phyloP scores from a whole-genome alignment of 2,797 vertebrate species.

The Tympanoctomys barrerae region DNA sequence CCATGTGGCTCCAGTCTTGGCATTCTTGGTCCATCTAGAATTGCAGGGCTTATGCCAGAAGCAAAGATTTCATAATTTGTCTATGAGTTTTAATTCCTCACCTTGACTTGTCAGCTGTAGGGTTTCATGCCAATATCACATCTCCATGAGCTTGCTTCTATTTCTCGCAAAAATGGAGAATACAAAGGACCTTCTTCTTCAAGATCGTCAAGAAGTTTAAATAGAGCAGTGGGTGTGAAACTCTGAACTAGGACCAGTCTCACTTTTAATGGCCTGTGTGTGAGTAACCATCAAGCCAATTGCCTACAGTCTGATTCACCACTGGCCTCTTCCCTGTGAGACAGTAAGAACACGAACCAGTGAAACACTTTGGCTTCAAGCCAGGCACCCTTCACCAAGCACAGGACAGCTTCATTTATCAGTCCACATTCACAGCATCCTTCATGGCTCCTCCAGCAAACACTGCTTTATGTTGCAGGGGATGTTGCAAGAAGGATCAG shows the following conservation, averaged over 20 bases:
- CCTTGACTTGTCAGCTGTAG: accelerated
- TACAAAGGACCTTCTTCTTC: not conserved
- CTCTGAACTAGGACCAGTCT: not conserved
- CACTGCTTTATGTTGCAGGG: not conserved
- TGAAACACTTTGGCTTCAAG: not conserved
- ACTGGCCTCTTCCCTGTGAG: not conserved
- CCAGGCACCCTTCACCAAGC: not conserved
- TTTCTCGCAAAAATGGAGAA: not conserved
- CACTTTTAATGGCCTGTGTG: too few species aligned
- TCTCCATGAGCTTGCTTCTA: not conserved
- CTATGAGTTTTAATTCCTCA: not conserved
- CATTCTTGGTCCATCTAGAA: not conserved
- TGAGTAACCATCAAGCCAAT: not conserved
- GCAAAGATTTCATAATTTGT: not conserved
- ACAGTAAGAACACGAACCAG: not conserved
- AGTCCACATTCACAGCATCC: accelerated
- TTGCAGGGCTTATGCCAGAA: not conserved
- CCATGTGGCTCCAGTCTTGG: not conserved
- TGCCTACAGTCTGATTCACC: not conserved
- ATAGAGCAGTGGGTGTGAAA: not conserved
- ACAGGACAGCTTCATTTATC: not conserved
- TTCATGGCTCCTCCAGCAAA: not conserved
- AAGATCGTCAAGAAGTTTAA: not conserved
- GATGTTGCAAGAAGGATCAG: not conserved
- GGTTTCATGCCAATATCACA: not conserved